A percentile compares a stretch with the other conserved stretches of the same genome.
These are phyloP conservation scores for Eupithecia tripunctaria DNA, from an alignment of 2,888 invertebrate species.

Conservation along the genomic window DNA sequence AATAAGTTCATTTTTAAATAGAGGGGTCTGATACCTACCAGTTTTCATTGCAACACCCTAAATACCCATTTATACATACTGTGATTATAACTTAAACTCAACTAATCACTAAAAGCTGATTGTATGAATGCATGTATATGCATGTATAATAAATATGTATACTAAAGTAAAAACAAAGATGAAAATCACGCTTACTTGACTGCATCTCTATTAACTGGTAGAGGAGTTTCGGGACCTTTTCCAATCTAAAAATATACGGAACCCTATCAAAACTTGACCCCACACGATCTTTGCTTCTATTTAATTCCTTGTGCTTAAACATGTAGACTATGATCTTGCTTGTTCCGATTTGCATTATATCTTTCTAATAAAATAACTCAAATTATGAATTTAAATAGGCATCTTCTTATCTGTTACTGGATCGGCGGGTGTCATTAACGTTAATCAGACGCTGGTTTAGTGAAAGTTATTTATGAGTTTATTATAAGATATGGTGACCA, in stretches of 20 bases:
- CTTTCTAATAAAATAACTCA: neutral
- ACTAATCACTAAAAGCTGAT: too few relatives aligned
- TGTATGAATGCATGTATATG: too few relatives aligned
- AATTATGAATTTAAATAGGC: slow-evolving; percentile 16
- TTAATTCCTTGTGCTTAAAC: neutral
- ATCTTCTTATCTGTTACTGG: neutral
- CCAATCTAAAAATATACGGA: neutral
- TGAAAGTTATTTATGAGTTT: slow-evolving; percentile 17
- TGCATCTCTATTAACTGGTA: too few relatives aligned
- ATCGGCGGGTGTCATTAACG: neutral
- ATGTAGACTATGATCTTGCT: neutral
- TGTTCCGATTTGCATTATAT: neutral
- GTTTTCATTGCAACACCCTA: too few relatives aligned
- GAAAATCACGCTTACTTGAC: too few relatives aligned
- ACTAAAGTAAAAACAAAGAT: too few relatives aligned
- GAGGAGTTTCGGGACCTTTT: too few relatives aligned
- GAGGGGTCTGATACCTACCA: too few relatives aligned
- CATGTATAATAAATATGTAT: too few relatives aligned
- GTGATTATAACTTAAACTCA: too few relatives aligned
- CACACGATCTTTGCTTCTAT: neutral
- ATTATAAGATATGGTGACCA: slow-evolving; percentile 10
- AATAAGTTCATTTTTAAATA: too few relatives aligned
- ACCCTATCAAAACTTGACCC: neutral
- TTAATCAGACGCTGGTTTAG: slow-evolving; percentile 3
- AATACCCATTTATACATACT: too few relatives aligned